Evolutionary conservation across 2,113 vertebrate species (phyloP).

Genomic region (Varanus komodoensis): DNA sequence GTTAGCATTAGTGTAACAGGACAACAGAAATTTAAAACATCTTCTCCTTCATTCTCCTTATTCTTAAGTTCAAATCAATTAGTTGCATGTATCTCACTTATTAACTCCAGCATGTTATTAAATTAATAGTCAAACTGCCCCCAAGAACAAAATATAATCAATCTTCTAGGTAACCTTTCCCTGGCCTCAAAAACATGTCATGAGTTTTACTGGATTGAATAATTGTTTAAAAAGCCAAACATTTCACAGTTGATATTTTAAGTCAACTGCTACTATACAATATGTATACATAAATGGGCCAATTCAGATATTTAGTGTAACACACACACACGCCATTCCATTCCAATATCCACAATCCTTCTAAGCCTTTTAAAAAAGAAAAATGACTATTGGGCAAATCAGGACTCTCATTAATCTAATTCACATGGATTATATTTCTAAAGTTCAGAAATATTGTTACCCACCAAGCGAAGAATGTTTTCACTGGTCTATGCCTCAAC

Average conservation of each 20-base stretch:
- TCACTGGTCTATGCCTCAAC: background rate
- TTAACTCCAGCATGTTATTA: background rate
- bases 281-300: background rate
- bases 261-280: background rate
- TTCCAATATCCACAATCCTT: background rate
- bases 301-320: background rate
- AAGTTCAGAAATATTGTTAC: no score
- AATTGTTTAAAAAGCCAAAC: background rate
- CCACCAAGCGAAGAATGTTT: background rate
- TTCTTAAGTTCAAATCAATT: constrained; percentile 17
- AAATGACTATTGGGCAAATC: background rate
- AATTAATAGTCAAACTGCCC: no score
- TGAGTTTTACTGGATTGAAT: background rate
- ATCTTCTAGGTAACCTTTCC: background rate
- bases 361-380: background rate
- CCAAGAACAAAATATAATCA: background rate
- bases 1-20: constrained; percentile 21
- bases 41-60: constrained; percentile 1
- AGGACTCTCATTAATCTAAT: background rate
- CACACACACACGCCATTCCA: background rate
- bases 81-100: background rate
- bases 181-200: constrained; percentile 27
- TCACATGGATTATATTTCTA: background rate
- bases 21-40: background rate
- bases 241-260: constrained; percentile 23